Base-by-base conservation (phyloP, 2,113 vertebrate genomes). In the Clarias macrocephalus region DNA sequence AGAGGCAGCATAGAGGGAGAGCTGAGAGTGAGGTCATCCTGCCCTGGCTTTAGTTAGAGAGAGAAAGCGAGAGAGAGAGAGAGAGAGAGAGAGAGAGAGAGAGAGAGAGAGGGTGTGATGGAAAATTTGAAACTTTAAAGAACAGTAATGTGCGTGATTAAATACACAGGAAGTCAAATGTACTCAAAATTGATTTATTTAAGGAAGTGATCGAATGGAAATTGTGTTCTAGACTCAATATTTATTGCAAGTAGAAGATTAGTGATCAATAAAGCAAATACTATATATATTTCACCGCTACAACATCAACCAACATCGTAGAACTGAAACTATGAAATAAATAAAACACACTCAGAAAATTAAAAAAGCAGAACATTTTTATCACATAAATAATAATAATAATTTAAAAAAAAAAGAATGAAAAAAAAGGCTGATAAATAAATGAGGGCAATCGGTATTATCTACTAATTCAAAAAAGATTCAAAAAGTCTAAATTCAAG, bases 1-100 rank as follows among this genome's bases (percentile, higher is more conserved):
- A 93, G 94, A 89, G 42, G 54, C 80, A 85, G 80, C n/a, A 33
- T 87, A 86, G 75, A 86, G 93, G 93, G 88, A 92, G 93, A 92
- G 92, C 89, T 88, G 88, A 92, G 92, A 92, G 94, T 95, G 95
- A 95, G 94, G 94, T 95, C 95, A 95, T 95, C 92, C 93, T 88
- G 94, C 94, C 94, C 94, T 93, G 89, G 87, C 85, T 90, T 91
- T 91, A 93, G 84, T 93, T 90, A 87, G 86, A 62, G 52, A 21
- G 59, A 73, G 83, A 56, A 81, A 52, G 83, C 84, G 19, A 82
- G 42, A 88, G 72, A 87, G 84, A 82, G 75, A 90, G 91, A 93
- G 92, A 93, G 52, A 54, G 93, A 93, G 86, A 90, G 90, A 89
- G 79, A 86, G 86, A 88, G 86, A 85, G 33, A 37, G 33, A 37